phyloP scores from a whole-genome alignment of 2,888 invertebrate species.

The Glyphotaelius pellucidus region DNA sequence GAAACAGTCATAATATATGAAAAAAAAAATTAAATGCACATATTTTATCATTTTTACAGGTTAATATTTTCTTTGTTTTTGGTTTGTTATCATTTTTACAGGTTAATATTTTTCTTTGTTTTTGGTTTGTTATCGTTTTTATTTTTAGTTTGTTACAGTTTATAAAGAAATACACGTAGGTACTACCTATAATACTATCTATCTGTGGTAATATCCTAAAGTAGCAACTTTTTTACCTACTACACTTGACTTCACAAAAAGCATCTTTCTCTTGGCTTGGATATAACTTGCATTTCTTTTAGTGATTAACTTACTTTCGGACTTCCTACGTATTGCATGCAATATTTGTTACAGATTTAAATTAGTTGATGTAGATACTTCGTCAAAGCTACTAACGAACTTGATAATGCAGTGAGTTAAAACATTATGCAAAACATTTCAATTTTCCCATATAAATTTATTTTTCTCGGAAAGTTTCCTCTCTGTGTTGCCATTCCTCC shows the following conservation, averaged over 20 bases:
- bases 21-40: background rate
- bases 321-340: background rate
- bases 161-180: too few species aligned
- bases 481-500: conserved; percentile 3
- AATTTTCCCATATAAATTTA: background rate
- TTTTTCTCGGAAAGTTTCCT: background rate
- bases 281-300: background rate
- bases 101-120: too few species aligned
- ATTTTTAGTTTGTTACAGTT: too few species aligned
- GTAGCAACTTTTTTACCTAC: too few species aligned
- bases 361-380: background rate
- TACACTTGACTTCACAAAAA: too few species aligned
- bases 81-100: too few species aligned
- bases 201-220: too few species aligned
- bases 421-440: background rate
- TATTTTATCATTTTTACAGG: too few species aligned
- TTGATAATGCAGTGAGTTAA: background rate
- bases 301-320: too few species aligned
- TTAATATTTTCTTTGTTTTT: too few species aligned
- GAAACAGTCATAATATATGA: background rate
- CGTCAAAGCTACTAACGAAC: background rate
- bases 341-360: background rate
- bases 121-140: too few species aligned
- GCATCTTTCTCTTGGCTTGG: background rate
- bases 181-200: too few species aligned